Base-by-base conservation (phyloP, 2,888 invertebrate species). In the Gryllus longicercus region DNA sequence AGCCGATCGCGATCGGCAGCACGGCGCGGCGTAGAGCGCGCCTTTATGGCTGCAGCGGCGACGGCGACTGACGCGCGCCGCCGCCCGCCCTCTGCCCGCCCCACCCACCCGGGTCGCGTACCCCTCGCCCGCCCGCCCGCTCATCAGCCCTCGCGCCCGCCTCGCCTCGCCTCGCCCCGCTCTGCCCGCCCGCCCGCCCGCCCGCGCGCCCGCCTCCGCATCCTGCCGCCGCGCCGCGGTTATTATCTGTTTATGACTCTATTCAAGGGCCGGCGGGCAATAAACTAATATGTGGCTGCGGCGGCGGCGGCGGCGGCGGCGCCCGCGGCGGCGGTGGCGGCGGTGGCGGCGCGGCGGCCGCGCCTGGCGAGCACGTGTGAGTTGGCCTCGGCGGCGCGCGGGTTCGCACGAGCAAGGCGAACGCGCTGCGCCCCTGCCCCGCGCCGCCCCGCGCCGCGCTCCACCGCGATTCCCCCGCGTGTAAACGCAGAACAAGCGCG, bases 231-330 rank as follows among this genome's bases (percentile, higher is more conserved):
- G 79, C 77, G 79, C 75, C 51, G 79, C 74, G 63, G 81, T 81
- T 79, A 79, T 79, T 78, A 79, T 81, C 79, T 81, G 81, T 81
- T 81, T 81, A 81, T 81, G 79, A 78, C 79, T 78, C 79, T 79
- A 76, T 81, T 78, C 79, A 80, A 80, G 78, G 78, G 51, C 51
- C 49, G 74, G 50, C 50, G 51, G 79, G 81, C 23, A 77, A 78
- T 81, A 81, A 81, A 81, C 79, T 78, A 81, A 81, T 81, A 79
- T 81, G 79, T 77, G 74, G 76, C 51, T 63, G 51, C 51, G 74
- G 79, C 79, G 77, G 51, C 3, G 63, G 63, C 63, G 63, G 63
- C 25, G 5, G 63, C 63, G 63, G 51, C 16, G 11, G 51, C 21
- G 21, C 21, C 38, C 38, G 38, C 38, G 38, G 38, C 38, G 38